A percentile compares a stretch with the other conserved stretches of the same genome.
Conservation (phyloP, 2,113 vertebrate genomes). For the Rhynchopsitta pachyrhyncha region DNA sequence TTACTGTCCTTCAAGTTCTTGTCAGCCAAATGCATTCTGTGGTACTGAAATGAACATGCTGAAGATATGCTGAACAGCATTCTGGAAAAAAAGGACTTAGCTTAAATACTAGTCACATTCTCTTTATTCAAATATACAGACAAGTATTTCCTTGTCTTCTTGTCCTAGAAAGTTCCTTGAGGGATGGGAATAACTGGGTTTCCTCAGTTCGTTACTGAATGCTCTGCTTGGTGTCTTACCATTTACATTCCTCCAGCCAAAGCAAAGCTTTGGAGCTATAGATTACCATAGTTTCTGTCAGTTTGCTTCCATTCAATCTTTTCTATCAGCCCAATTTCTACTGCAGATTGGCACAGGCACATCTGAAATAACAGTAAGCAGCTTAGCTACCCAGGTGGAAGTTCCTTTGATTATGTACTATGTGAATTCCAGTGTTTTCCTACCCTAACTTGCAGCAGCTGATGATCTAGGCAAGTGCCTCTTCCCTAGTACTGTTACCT, state of each 20-base stretch:
- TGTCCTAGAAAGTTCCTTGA: conserved; percentile 9
- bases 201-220: not conserved
- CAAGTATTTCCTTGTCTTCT: not conserved
- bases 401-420: not conserved
- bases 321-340: not conserved
- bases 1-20: not conserved
- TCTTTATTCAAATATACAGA: not conserved
- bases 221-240: not conserved
- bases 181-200: not conserved
- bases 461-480: not conserved
- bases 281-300: not conserved
- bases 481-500: not conserved
- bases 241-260: not conserved
- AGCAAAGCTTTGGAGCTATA: not conserved
- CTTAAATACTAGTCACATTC: not conserved
- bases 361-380: not conserved
- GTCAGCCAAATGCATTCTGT: not conserved
- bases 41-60: not conserved
- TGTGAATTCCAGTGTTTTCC: not conserved
- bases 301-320: not conserved
- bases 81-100: not conserved
- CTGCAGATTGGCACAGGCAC: not conserved
- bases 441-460: not conserved
- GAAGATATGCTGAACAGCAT: not conserved
- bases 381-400: not conserved